Conservation (phyloP, 2,888 invertebrate species). For the Eutolmus rufibarbis region DNA sequence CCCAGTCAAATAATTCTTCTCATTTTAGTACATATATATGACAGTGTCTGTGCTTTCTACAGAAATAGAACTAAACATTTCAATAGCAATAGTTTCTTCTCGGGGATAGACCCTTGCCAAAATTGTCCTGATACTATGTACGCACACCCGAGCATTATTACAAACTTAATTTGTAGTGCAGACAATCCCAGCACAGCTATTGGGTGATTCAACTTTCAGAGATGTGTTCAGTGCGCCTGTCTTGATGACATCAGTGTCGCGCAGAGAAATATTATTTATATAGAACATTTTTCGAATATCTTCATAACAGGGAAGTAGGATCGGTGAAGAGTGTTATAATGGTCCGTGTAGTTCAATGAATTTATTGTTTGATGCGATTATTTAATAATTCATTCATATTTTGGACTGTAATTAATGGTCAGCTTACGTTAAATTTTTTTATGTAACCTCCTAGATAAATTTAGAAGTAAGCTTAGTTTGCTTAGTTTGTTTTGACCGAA, state of each 20-base stretch:
- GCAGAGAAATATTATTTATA: conserved; percentile 10
- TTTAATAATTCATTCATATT: conserved; percentile 8
- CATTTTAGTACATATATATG: background rate
- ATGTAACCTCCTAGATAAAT: background rate
- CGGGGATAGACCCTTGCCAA: background rate
- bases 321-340: conserved; percentile 2
- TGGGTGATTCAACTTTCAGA: conserved; percentile 3
- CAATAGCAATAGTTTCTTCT: background rate
- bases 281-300: conserved; percentile 14
- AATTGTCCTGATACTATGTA: background rate
- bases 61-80: conserved; percentile 24
- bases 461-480: background rate
- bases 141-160: background rate
- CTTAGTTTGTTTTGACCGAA: background rate
- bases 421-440: background rate
- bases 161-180: background rate
- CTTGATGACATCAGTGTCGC: conserved; percentile 13
- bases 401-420: background rate
- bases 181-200: background rate
- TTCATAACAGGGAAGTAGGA: background rate
- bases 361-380: conserved; percentile 1
- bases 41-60: conserved; percentile 5
- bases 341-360: background rate
- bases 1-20: background rate
- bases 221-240: background rate